These are phyloP conservation scores for Troides oblongomaculatus DNA, from an alignment of 2,888 invertebrate species.

Conservation along the genomic window DNA sequence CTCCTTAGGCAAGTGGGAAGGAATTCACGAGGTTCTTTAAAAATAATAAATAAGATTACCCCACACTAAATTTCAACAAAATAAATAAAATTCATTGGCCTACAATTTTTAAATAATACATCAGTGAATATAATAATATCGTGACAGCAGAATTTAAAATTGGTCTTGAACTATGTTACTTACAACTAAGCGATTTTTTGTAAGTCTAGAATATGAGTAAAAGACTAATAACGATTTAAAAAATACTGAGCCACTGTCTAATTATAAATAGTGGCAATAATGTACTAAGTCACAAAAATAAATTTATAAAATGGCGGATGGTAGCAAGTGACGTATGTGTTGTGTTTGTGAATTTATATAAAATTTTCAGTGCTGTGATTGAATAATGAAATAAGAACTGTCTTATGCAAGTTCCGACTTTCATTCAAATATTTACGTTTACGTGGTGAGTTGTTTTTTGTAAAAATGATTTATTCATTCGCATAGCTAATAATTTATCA, in stretches of 20 bases:
- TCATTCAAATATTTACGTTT: conserved; percentile 44
- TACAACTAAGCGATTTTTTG: not conserved
- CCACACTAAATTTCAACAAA: no score
- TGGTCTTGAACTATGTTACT: not conserved
- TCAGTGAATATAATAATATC: no score
- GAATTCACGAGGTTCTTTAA: no score
- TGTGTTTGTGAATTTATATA: conserved; percentile 64
- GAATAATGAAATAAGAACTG: conserved; percentile 60
- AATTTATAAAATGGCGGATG: conserved; percentile 74
- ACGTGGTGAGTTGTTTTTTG: conserved; percentile 49
- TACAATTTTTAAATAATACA: no score
- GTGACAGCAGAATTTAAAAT: no score
- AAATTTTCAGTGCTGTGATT: conserved; percentile 49
- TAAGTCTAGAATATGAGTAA: not conserved
- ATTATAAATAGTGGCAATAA: conserved; percentile 13
- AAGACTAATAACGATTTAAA: not conserved
- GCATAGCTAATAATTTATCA: conserved; percentile 43
- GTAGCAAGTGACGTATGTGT: conserved; percentile 74
- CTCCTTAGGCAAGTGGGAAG: no score
- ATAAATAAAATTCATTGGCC: no score
- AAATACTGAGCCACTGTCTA: not conserved
- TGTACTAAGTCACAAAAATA: conserved; percentile 36
- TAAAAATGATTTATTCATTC: conserved; percentile 32
- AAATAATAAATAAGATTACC: no score
- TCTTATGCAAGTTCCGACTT: conserved; percentile 39